These are phyloP conservation scores for Bovichtus variegatus DNA, from an alignment of 2,797 vertebrate species.

Conservation along the genomic window DNA sequence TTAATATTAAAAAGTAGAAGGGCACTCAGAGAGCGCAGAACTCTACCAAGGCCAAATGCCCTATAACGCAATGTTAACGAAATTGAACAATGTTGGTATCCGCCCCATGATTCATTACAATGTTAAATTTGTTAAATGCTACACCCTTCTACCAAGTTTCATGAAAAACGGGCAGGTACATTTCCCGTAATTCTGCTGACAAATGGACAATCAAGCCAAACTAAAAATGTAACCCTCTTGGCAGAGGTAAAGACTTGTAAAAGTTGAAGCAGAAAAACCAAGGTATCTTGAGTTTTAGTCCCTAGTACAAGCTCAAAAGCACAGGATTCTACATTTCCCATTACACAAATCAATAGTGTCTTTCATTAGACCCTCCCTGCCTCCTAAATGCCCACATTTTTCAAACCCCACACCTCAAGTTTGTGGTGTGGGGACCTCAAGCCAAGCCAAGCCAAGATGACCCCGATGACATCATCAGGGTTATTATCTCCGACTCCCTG, in stretches of 20 bases:
- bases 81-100: no score
- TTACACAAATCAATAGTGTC: not conserved
- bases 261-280: not conserved
- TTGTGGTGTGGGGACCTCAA: slow-evolving; percentile 11
- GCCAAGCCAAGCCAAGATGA: slow-evolving; percentile 21
- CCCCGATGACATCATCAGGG: slow-evolving; percentile 26
- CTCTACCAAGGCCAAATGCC: no score
- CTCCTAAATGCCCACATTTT: not conserved
- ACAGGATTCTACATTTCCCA: not conserved
- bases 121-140: no score
- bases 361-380: slow-evolving; percentile 15
- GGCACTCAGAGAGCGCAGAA: no score
- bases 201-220: not conserved
- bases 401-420: slow-evolving; percentile 7
- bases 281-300: not conserved
- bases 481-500: slow-evolving; percentile 4
- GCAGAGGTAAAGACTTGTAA: not conserved
- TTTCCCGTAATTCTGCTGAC: no score
- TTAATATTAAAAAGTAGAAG: not conserved
- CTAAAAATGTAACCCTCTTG: no score
- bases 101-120: no score
- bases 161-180: no score
- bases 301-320: not conserved
- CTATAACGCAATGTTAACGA: no score
- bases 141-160: no score